Evolutionary conservation across 2,888 invertebrate genomes (phyloP).

Genomic region (Pinctada fucata): DNA sequence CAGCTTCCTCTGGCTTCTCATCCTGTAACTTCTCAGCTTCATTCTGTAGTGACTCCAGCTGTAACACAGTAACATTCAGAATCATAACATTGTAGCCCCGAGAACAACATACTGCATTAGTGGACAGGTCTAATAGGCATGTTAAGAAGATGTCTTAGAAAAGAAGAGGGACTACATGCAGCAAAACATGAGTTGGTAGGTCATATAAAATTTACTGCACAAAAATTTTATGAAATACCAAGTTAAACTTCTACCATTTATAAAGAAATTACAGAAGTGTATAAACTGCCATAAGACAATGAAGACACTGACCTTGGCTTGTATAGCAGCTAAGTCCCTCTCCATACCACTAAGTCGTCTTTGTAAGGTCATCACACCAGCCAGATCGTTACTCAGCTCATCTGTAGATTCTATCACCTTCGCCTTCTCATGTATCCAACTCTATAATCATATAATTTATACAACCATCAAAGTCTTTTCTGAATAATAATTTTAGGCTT

Average conservation of each 20-base stretch:
- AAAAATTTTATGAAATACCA: too few relatives aligned
- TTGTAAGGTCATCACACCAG: slow-evolving; percentile 96
- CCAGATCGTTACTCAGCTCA: slow-evolving; percentile 97
- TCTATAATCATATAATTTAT: slow-evolving; percentile 56
- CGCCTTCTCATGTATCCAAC: slow-evolving; percentile 99
- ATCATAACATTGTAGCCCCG: too few relatives aligned
- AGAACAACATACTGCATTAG: too few relatives aligned
- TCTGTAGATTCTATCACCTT: slow-evolving; percentile 98
- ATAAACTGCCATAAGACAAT: too few relatives aligned
- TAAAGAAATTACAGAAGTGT: too few relatives aligned
- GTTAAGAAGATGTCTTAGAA: too few relatives aligned
- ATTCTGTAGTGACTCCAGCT: slow-evolving; percentile 91
- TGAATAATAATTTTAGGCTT: not conserved
- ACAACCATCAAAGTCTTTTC: not conserved
- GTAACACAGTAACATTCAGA: slow-evolving; percentile 20
- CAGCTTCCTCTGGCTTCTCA: slow-evolving; percentile 89
- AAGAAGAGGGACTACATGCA: too few relatives aligned
- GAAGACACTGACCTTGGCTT: slow-evolving; percentile 84
- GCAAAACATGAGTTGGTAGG: too few relatives aligned
- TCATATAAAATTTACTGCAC: too few relatives aligned
- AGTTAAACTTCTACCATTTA: too few relatives aligned
- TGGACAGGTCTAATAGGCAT: too few relatives aligned
- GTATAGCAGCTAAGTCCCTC: slow-evolving; percentile 98
- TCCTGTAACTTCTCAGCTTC: slow-evolving; percentile 94
- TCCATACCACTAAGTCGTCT: slow-evolving; percentile 98